phyloP scores from a whole-genome alignment of 2,888 invertebrate genomes.

The Agrochola macilenta region DNA sequence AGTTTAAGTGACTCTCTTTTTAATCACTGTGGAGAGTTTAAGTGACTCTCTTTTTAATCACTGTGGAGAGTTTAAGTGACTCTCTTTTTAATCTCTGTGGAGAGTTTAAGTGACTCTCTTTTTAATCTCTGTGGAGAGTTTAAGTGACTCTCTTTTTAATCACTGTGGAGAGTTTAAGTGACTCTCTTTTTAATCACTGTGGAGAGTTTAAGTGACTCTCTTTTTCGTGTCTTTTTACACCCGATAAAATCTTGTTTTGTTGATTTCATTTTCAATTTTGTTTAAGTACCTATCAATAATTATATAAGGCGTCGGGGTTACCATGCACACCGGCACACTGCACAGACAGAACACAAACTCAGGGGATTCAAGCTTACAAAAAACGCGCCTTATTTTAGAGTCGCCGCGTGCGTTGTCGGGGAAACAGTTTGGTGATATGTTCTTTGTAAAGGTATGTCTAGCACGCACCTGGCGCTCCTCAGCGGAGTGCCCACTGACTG shows the following conservation, averaged over 20 bases:
- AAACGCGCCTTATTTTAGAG: no score
- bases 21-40: background rate
- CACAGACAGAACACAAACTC: background rate
- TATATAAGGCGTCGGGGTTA: background rate
- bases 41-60: no score
- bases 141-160: no score
- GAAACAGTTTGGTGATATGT: no score
- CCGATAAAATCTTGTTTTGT: no score
- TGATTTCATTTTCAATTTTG: background rate
- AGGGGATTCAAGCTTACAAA: background rate
- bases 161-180: background rate
- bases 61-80: background rate
- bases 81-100: no score
- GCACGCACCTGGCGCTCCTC: constrained; percentile 8
- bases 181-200: no score
- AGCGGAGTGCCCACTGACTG: background rate
- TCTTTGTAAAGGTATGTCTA: background rate
- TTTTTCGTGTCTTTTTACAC: no score
- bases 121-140: no score
- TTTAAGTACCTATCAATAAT: background rate
- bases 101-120: background rate
- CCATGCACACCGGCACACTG: background rate
- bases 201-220: background rate
- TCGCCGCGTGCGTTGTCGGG: no score
- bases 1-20: background rate